Evolutionary conservation across 92 coral and sea anemone genomes (phyloP), one percentile per base, ranked within the genome.

Genomic region (Phenganax marumi): DNA sequence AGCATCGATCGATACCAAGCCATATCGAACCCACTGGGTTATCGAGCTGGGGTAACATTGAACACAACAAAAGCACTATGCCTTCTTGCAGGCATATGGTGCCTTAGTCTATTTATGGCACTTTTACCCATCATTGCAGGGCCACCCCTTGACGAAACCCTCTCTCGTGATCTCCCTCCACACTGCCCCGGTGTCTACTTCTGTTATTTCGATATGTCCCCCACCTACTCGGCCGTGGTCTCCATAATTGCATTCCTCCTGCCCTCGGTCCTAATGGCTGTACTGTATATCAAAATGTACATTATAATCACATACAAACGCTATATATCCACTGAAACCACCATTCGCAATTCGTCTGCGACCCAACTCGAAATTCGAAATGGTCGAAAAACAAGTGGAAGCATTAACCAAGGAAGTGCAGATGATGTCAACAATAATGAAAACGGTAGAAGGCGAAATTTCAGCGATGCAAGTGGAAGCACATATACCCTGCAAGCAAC

Each of bases 231-330:
- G 9, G 73, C 58, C 3, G 60, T 48, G 22, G 6, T 78, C 8
- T 18, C 56, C 26, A 50, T 78, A 3, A 50, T 51, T 0, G 53
- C 18, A 9, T 78, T 78, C 25, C 18, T 78, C 25, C 55, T 78
- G 10, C 83, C 83, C 16, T 62, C 83, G 5, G 24, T 78, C 26
- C 72, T 62, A 4, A 78, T 78, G 83, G 68, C 83, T 8, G 53
- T 47, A 7, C 17, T 78, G 16, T 78, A 78, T 46, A 12, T 63
- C 47, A 61, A 48, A 24, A 78, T 78, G 73, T 78, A 78, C 25
- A 18, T 61, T 33, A 78, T 78, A 17, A 62, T 62, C 3, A 57
- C 70, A 0, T 25, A 57, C 48, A 56, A 66, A 17, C 25, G 46
- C 7, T 52, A 78, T 50, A 19, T 78, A 17, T 58, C 57, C 4